A percentile compares a stretch with the other conserved stretches of the same genome.
These are phyloP conservation scores for Sminthurinus signatus DNA, from an alignment of 1,140 invertebrate genomes.

Conservation along the genomic window DNA sequence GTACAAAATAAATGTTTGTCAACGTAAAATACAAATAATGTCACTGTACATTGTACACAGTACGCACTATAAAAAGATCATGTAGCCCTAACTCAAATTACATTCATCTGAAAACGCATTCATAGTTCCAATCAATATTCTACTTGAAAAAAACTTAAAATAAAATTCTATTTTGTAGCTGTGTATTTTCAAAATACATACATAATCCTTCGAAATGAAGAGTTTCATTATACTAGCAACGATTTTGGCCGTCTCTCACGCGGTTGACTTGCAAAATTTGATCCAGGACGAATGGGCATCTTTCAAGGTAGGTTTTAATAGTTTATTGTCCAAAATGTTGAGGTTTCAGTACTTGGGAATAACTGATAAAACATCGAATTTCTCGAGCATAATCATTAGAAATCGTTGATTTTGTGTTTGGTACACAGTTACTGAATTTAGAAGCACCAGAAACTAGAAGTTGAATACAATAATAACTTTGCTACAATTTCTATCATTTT, in stretches of 20 bases:
- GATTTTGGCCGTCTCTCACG: neutral
- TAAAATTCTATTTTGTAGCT: too few species aligned
- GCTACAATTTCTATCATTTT: neutral
- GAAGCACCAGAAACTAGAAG: neutral
- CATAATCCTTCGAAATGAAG: slow-evolving; percentile 11
- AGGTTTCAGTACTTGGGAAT: neutral
- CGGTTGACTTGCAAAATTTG: slow-evolving; percentile 26
- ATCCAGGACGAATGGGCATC: slow-evolving; percentile 39
- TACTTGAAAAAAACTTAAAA: too few species aligned
- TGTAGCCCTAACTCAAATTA: too few species aligned
- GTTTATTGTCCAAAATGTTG: neutral
- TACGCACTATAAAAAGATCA: too few species aligned
- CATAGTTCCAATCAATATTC: too few species aligned
- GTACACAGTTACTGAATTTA: too few species aligned
- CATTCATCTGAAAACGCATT: too few species aligned
- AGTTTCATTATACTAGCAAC: slow-evolving; percentile 1
- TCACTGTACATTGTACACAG: too few species aligned
- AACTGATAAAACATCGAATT: neutral
- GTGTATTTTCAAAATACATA: too few species aligned
- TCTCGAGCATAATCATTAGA: neutral
- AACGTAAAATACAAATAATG: too few species aligned
- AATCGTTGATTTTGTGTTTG: neutral
- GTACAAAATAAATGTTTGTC: too few species aligned
- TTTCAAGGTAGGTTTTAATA: slow-evolving; percentile 32
- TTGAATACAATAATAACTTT: neutral